Conservation (phyloP, 2,113 vertebrate species). For the Hepsetus odoe region DNA sequence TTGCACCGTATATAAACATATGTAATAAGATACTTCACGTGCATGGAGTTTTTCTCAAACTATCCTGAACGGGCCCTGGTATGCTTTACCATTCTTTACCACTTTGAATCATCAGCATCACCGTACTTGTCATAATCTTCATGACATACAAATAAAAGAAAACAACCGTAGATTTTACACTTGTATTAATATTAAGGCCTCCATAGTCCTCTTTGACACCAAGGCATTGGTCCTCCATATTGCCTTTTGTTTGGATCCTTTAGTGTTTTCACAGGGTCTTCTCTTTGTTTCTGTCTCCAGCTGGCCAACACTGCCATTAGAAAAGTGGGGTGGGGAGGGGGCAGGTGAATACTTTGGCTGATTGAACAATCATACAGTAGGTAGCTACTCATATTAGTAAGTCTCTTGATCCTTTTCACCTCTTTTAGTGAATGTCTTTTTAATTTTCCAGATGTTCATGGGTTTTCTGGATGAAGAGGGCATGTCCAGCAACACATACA, state of each 20-base stretch:
- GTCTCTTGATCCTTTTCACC: conserved; percentile 34
- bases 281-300: conserved; percentile 34
- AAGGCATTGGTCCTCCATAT: conserved; percentile 63
- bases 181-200: conserved; percentile 87
- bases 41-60: conserved; percentile 90
- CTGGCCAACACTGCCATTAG: conserved; percentile 65
- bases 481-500: conserved; percentile 88
- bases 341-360: conserved; percentile 88
- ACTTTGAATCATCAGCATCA: conserved; percentile 52
- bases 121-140: conserved; percentile 50
- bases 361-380: conserved; percentile 84
- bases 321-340: conserved; percentile 61
- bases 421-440: conserved; percentile 43
- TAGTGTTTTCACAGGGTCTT: no score
- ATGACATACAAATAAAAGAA: conserved; percentile 55
- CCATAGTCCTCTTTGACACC: conserved; percentile 80
- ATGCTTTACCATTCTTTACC: conserved; percentile 53
- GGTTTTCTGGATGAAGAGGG: conserved; percentile 49
- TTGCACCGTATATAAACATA: conserved; percentile 99
- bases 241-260: conserved; percentile 30
- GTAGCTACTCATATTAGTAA: conserved; percentile 78
- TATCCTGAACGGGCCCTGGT: conserved; percentile 78
- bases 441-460: conserved; percentile 38
- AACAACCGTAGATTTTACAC: conserved; percentile 83
- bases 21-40: conserved; percentile 99